A percentile compares a stretch with the other conserved stretches of the same genome.
Conservation (phyloP, 2,888 invertebrate genomes). For the Beris morrisii region DNA sequence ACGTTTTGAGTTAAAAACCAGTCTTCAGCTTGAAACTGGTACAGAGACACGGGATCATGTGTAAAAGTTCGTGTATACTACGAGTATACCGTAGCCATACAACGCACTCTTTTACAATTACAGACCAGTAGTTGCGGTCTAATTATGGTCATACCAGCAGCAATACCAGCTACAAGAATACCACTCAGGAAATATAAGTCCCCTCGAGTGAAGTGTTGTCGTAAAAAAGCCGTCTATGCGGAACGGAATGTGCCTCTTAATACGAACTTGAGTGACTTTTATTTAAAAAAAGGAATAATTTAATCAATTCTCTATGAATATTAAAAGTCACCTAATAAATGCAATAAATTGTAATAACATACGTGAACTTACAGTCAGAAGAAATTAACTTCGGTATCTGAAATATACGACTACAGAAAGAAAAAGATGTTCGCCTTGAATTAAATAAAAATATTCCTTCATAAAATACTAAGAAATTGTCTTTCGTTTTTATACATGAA, state of each 20-base stretch:
- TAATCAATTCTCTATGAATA: too few species aligned
- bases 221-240: slow-evolving; percentile 6
- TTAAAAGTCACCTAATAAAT: too few species aligned
- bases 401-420: too few species aligned
- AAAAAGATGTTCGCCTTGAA: slow-evolving; percentile 10
- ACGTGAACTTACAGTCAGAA: too few species aligned
- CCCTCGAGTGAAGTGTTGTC: background rate
- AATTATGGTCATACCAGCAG: background rate
- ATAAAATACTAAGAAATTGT: background rate
- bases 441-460: background rate
- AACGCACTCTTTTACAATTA: background rate
- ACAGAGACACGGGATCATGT: slow-evolving; percentile 22
- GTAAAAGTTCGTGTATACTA: slow-evolving; percentile 12
- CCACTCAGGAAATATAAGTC: too few species aligned
- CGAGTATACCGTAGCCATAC: background rate
- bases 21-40: slow-evolving; percentile 25
- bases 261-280: background rate
- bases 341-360: too few species aligned
- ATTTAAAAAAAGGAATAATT: too few species aligned
- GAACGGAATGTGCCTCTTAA: slow-evolving; percentile 15
- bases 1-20: slow-evolving; percentile 10
- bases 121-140: slow-evolving; percentile 11
- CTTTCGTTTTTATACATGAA: too few species aligned
- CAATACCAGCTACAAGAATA: too few species aligned
- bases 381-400: too few species aligned